phyloP scores from a whole-genome alignment of 2,888 invertebrate species.

The Leptinotarsa peninsularis region DNA sequence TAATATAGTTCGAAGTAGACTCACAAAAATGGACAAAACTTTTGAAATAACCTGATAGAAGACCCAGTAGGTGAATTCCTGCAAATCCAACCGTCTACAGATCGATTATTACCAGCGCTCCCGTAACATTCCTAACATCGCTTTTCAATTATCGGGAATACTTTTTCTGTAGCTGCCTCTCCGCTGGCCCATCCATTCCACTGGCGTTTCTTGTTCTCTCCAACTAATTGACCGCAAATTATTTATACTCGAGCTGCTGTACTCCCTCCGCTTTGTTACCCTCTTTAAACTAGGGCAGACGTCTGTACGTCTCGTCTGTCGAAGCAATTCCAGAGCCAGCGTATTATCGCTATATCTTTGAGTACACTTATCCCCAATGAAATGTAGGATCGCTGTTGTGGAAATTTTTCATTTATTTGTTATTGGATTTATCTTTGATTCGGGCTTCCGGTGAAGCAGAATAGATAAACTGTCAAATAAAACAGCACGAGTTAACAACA shows the following conservation, averaged over 20 bases:
- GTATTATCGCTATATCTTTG: neutral
- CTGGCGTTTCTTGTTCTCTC: conserved; percentile 21
- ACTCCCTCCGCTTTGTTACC: neutral
- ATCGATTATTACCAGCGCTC: neutral
- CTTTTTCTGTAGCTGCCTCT: conserved; percentile 1
- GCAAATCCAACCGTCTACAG: neutral
- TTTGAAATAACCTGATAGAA: too few species aligned
- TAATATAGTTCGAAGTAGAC: too few species aligned
- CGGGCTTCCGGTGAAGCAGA: too few species aligned
- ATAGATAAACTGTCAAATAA: too few species aligned
- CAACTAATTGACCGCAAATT: conserved; percentile 20
- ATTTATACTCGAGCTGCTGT: conserved; percentile 10
- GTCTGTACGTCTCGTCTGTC: neutral
- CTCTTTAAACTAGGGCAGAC: conserved; percentile 20
- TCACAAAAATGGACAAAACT: too few species aligned
- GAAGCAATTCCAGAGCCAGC: neutral
- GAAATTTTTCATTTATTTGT: too few species aligned
- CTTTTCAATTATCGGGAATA: conserved; percentile 17
- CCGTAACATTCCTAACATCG: conserved; percentile 13
- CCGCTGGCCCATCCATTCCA: neutral
- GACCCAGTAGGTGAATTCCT: too few species aligned
- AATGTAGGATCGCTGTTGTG: too few species aligned
- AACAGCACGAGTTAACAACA: too few species aligned
- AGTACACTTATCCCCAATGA: too few species aligned
- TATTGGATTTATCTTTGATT: too few species aligned